Base-by-base conservation (phyloP, 2,888 invertebrate genomes). In the Cinara cedri region DNA sequence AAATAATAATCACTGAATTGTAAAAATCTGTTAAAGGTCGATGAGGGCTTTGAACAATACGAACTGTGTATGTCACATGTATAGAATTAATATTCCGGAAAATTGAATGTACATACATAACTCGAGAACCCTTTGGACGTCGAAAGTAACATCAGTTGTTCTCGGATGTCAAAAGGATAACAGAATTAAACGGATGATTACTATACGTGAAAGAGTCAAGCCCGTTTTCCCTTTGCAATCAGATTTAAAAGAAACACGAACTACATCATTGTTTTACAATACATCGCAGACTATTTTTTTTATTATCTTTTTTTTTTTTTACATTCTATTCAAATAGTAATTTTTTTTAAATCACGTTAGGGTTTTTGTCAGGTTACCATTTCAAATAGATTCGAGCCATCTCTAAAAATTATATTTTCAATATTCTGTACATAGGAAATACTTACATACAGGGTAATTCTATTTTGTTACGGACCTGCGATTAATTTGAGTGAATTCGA, bases 281-380 rank as follows among this genome's bases (percentile, higher is more conserved):
- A 44, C n/a, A n/a, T 21, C 16, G 21, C 55, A 16, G 26, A 42
- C 54, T 19, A 70, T 70, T 54, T 26, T 49, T 66, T 21, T n/a
- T n/a, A n/a, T n/a, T n/a, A n/a, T n/a, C n/a, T n/a, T n/a, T 68
- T 46, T 44, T 68, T 68, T 70, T 34, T 70, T 51, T 6, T 14
- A 13, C 13, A 70, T 14, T 70, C 19, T 13, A 11, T 13, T 19
- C 13, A 11, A 8, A 1, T 54, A 14, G 3, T 19, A 16, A 51
- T 26, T 68, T 34, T 34, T 34, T 66, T 8, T 13, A 68, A 68
- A 14, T 54, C 13, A 4, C 34, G 8, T 26, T n/a, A 10, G n/a
- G 13, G 24, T 49, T 10, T 11, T 3, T 26, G 16, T 4, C 2
- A n/a, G 11, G 9, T 49, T 49, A 11, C n/a, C 46, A n/a, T 49